phyloP scores from a whole-genome alignment of 2,113 vertebrate species.

The Sceloporus tristichus region DNA sequence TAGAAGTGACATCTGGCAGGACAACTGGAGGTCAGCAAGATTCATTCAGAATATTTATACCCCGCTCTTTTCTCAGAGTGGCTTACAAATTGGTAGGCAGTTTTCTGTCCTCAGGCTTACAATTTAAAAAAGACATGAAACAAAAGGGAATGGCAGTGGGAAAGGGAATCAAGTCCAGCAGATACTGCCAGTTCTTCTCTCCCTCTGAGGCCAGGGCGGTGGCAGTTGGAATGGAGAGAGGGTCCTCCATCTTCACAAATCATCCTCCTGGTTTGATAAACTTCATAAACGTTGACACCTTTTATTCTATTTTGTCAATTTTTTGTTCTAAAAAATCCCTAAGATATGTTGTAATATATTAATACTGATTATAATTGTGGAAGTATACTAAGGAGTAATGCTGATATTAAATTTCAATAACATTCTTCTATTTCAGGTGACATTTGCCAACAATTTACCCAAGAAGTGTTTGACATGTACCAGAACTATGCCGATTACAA shows the following conservation, averaged over 20 bases:
- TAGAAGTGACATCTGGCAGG: slow-evolving; percentile 92
- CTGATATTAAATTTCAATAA: neutral
- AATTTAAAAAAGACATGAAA: no score
- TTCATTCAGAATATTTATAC: slow-evolving; percentile 9
- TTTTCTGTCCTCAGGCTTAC: no score
- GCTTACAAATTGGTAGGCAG: no score
- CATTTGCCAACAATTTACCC: slow-evolving; percentile 96
- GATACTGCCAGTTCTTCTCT: no score
- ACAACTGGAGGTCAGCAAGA: slow-evolving; percentile 92
- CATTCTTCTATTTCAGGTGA: slow-evolving; percentile 83
- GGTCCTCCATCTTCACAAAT: slow-evolving; percentile 29
- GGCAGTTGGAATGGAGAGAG: no score
- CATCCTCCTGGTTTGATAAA: slow-evolving; percentile 40
- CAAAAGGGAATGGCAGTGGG: no score
- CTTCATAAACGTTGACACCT: slow-evolving; percentile 45
- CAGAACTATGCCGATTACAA: slow-evolving; percentile 87
- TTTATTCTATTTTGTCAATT: slow-evolving; percentile 20
- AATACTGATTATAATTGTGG: neutral
- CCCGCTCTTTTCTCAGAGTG: no score
- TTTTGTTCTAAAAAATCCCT: neutral
- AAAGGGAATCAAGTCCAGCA: no score
- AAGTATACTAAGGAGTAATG: no score
- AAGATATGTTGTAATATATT: neutral
- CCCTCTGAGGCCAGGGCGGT: no score
- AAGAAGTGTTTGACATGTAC: slow-evolving; percentile 96